Base-by-base conservation (phyloP, 2,113 vertebrate species). In the Myxocyprinus asiaticus region DNA sequence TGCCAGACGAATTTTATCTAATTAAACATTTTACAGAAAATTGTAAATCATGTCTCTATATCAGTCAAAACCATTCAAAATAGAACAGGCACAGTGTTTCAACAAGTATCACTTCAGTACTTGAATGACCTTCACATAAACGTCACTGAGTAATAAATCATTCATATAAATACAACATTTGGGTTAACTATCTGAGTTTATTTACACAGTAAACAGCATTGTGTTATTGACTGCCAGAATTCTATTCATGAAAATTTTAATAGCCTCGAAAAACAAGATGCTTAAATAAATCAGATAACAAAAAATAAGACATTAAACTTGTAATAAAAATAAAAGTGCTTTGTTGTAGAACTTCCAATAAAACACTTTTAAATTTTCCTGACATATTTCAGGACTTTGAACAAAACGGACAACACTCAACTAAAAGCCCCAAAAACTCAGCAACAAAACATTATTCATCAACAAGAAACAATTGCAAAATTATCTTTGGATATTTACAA, bases 41-140 rank as follows among this genome's bases (percentile, higher is more conserved):
- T 70, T 42, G 22, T 33, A 33, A 33, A 33, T 33, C 22, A 33
- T 33, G 22, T 33, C 22, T 33, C 22, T 33, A 70, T 50, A 17
- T 12, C 43, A 71, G 44, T 44, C 51, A 74, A 59, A 48, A 59
- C 9, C 14, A 33, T 33, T 33, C 22, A 33, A 33, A 33, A 33
- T 33, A 15, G 55, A 58, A 58, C 55, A 15, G 14, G 47, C 47
- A 48, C 9, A 48, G 8, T 33, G 59, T 69, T 33, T 33, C 11
- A 7, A 47, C 56, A 73, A 73, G 56, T 17, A 48, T 62, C n/a
- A 59, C 55, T 55, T 50, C 33, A 72, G 42, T 43, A 72, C 70
- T 61, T 73, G 55, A 59, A 72, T 59, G 56, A 73, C 3, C 55
- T 59, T 72, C n/a, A 33, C 22, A 61, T 59, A 72, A 47, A 72